Percentiles rank a stretch among this genome's conserved stretches.
phyloP scores from a whole-genome alignment of 2,113 vertebrate genomes.

The Embiotoca jacksoni region DNA sequence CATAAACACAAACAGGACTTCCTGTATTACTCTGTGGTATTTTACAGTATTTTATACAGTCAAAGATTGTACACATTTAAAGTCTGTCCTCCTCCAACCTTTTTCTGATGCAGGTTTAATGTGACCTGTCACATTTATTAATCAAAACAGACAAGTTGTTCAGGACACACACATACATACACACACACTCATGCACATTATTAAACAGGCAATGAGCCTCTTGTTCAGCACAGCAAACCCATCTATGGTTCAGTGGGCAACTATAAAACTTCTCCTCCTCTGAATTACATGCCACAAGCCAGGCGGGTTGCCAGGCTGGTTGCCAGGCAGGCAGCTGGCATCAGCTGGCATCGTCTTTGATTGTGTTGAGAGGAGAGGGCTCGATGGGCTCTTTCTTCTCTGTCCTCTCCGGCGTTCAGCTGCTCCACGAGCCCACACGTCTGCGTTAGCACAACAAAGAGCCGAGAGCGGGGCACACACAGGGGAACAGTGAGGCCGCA shows the following conservation, averaged over 20 bases:
- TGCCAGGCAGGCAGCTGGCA: slow-evolving; percentile 61
- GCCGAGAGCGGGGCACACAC: not conserved
- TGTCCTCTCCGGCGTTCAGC: slow-evolving; percentile 42
- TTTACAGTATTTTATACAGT: too few relatives aligned
- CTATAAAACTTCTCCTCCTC: slow-evolving; percentile 42
- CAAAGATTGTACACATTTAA: too few relatives aligned
- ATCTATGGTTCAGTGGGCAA: slow-evolving; percentile 43
- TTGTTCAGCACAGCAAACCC: slow-evolving; percentile 11
- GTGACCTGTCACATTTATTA: too few relatives aligned
- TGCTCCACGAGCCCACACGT: slow-evolving; percentile 33
- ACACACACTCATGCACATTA: not conserved
- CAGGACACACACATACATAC: not conserved
- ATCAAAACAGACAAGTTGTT: too few relatives aligned
- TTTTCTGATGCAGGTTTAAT: too few relatives aligned
- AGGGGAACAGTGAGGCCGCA: not conserved
- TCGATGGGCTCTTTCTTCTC: slow-evolving; percentile 25
- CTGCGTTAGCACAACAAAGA: slow-evolving; percentile 40
- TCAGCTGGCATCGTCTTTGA: slow-evolving; percentile 46
- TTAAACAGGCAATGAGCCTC: slow-evolving; percentile 12
- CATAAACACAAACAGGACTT: too few relatives aligned
- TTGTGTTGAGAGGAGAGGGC: slow-evolving; percentile 17
- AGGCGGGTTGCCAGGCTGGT: slow-evolving; percentile 20
- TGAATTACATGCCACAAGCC: slow-evolving; percentile 45
- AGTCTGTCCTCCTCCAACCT: too few relatives aligned
- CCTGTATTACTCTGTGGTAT: too few relatives aligned